Evolutionary conservation across 2,797 vertebrate species (phyloP).

Genomic region (Mus minutoides): DNA sequence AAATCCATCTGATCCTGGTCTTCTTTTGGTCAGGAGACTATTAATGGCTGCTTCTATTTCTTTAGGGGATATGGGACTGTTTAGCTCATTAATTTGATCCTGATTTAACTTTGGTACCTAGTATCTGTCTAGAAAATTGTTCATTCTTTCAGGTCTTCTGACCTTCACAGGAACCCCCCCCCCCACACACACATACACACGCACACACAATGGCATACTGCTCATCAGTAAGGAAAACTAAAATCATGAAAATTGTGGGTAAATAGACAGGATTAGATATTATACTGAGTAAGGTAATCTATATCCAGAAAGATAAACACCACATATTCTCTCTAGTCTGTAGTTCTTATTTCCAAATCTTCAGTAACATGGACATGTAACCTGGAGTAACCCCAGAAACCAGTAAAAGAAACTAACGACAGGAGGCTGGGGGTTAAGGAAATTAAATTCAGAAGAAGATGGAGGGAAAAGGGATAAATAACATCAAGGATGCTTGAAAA

Average conservation of each 20-base stretch:
- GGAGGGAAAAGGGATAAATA: not conserved
- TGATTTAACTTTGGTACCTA: no score
- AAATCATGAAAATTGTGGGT: not conserved
- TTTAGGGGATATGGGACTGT: no score
- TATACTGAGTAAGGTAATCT: not conserved
- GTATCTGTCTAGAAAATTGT: no score
- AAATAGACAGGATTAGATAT: not conserved
- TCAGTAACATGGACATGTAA: not conserved
- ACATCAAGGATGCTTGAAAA: not conserved
- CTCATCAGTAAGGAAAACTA: not conserved
- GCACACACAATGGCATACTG: not conserved
- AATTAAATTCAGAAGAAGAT: not conserved
- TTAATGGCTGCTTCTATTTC: no score
- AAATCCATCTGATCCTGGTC: no score
- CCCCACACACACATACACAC: no score
- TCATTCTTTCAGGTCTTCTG: no score
- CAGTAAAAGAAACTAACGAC: not conserved
- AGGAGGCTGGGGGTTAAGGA: not conserved
- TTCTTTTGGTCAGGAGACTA: no score
- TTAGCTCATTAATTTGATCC: no score
- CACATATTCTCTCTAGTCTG: not conserved
- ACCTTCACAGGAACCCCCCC: no score
- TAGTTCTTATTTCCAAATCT: not conserved
- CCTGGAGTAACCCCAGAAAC: not conserved
- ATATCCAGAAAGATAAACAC: not conserved